Evolutionary conservation across 2,888 invertebrate species (phyloP).

Genomic region (Muschampia plurimacula): DNA sequence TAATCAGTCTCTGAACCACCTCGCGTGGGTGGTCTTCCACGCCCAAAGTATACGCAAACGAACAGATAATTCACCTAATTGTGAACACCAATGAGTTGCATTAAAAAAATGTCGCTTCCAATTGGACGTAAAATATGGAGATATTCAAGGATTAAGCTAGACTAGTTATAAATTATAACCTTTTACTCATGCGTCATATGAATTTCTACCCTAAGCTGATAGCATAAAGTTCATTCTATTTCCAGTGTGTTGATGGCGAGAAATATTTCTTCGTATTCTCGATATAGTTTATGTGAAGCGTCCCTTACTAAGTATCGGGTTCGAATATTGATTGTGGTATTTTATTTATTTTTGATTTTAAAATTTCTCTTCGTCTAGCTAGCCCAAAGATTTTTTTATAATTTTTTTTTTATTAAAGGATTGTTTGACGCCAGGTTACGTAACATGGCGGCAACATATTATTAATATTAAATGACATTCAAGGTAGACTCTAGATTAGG

Average conservation of each 20-base stretch:
- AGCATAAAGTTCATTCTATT: constrained; percentile 1
- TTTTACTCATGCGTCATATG: neutral
- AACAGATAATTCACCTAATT: constrained; percentile 32
- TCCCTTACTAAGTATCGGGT: constrained; percentile 28
- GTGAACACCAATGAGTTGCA: constrained; percentile 57
- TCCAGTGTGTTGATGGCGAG: neutral
- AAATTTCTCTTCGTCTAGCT: neutral
- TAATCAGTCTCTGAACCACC: constrained; percentile 14
- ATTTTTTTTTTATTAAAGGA: no score
- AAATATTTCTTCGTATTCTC: constrained; percentile 29
- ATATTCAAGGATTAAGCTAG: constrained; percentile 46
- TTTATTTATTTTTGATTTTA: constrained; percentile 16
- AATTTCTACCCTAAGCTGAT: neutral
- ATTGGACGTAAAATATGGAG: constrained; percentile 55
- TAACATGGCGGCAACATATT: no score
- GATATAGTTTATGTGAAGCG: constrained; percentile 38
- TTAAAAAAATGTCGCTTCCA: constrained; percentile 52
- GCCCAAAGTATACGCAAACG: constrained; percentile 6
- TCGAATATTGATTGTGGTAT: constrained; percentile 26
- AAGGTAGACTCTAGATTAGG: no score
- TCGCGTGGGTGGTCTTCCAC: constrained; percentile 29
- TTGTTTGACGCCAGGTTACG: no score
- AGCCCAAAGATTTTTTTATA: no score
- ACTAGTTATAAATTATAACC: constrained; percentile 44
- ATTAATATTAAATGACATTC: no score